Evolutionary conservation across 2,888 invertebrate species (phyloP), one percentile per base, ranked within the genome.

Genomic region (Drosophila neutralis): DNA sequence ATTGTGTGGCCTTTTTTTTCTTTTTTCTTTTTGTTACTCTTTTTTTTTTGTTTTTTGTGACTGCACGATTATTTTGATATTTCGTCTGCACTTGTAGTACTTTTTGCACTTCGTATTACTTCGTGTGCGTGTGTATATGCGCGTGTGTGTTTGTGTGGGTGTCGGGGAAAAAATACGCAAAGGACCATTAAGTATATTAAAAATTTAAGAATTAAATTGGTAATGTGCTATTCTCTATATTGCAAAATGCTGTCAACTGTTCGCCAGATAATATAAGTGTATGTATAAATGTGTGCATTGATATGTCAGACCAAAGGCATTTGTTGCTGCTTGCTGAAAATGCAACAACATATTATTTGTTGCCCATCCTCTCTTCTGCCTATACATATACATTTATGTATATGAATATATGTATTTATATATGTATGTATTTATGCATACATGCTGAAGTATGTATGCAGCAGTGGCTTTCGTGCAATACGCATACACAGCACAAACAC

Each of bases 21-120:
- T 65, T 78, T 68, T 63, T 68, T 64, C 52, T 56, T 73, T 76
- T 48, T 51, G 65, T 62, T 66, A 60, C 60, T 60, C 57, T 62
- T 78, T 73, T 64, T 45, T 64, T 63, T 71, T 66, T 64, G 67
- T 76, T 81, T 78, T 82, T 75, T 75, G 79, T 79, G 75, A 76
- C 78, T 72, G 63, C 62, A 65, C 72, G 68, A 72, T 58, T 79
- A 78, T 78, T 78, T 75, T 79, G 72, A 78, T 75, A 68, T 79
- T 72, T 42, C 66, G 68, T 66, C 74, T 80, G 79, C 61, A 73
- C 69, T 64, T 79, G 75, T 68, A 54, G 52, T 24, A 60, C 69
- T 78, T 72, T 71, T 76, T 60, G 72, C 63, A 65, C 77, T 73
- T 79, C 51, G 69, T 76, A 48, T 51, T 60, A 59, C 21, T 59